These are phyloP conservation scores for Mesocentrotus franciscanus DNA, from an alignment of 53 echinoderm and acorn worm genomes.

Conservation along the genomic window DNA sequence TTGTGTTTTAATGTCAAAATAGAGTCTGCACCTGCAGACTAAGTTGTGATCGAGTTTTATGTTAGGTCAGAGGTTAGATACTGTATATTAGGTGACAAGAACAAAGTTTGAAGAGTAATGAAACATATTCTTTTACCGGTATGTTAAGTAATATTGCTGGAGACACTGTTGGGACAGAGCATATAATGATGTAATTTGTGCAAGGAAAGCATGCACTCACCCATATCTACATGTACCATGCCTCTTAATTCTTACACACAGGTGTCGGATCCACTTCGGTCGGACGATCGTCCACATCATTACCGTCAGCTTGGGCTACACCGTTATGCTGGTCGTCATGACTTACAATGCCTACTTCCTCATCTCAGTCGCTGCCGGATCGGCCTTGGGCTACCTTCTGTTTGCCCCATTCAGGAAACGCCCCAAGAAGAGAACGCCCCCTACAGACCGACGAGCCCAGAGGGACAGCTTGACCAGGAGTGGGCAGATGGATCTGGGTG, in stretches of 20 bases:
- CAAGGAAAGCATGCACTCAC: too few relatives aligned
- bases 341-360: constrained; percentile 86
- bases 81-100: too few relatives aligned
- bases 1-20: too few relatives aligned
- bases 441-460: constrained; percentile 32
- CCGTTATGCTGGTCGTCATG: constrained; percentile 84
- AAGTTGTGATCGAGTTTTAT: too few relatives aligned
- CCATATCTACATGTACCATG: too few relatives aligned
- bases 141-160: too few relatives aligned
- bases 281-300: constrained; percentile 54
- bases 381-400: constrained; percentile 73
- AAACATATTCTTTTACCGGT: too few relatives aligned
- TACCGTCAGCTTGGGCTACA: constrained; percentile 65
- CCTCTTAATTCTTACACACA: not conserved
- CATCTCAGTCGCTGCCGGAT: constrained; percentile 71
- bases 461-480: constrained; percentile 54
- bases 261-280: constrained; percentile 59
- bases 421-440: constrained; percentile 44
- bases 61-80: too few relatives aligned
- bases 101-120: too few relatives aligned
- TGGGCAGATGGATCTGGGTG: constrained; percentile 46
- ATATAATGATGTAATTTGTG: too few relatives aligned
- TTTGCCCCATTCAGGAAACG: constrained; percentile 62
- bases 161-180: too few relatives aligned
- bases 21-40: too few relatives aligned